phyloP scores from a whole-genome alignment of 2,113 vertebrate species.

The Pyxicephalus adspersus region DNA sequence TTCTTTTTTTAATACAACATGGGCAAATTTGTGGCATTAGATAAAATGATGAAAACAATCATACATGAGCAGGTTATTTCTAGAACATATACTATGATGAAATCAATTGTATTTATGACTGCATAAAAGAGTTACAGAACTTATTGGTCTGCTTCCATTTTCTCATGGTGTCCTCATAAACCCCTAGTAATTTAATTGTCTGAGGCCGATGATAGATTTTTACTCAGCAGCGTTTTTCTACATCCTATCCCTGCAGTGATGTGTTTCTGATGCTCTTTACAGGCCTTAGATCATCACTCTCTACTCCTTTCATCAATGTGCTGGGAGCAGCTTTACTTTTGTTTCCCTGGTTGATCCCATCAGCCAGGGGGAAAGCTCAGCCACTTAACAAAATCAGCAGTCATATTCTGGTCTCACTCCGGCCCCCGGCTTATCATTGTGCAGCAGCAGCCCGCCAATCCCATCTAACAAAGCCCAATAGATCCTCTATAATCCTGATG shows the following conservation, averaged over 20 bases:
- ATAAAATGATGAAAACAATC: too few relatives aligned
- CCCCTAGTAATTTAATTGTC: conserved; percentile 31
- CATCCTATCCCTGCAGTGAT: conserved; percentile 22
- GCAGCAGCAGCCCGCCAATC: conserved; percentile 65
- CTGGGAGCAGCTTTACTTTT: conserved; percentile 77
- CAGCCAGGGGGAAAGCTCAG: conserved; percentile 65
- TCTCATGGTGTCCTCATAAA: background rate
- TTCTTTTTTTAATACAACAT: too few relatives aligned
- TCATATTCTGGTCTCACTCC: conserved; percentile 53
- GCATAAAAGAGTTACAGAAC: background rate
- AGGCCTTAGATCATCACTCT: conserved; percentile 59
- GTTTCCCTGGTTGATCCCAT: conserved; percentile 71
- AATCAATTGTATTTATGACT: too few relatives aligned
- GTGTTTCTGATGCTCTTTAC: conserved; percentile 59
- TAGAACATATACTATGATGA: too few relatives aligned
- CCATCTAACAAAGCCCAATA: conserved; percentile 70
- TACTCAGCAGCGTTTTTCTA: conserved; percentile 1
- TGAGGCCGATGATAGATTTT: conserved; percentile 20
- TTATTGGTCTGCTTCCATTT: background rate
- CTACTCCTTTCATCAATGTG: conserved; percentile 70
- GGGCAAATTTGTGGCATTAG: too few relatives aligned
- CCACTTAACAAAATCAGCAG: conserved; percentile 67
- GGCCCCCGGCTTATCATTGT: conserved; percentile 70
- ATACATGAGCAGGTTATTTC: too few relatives aligned
- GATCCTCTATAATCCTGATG: conserved; percentile 73